phyloP scores from a whole-genome alignment of 2,888 invertebrate species.

The Escarpia spicata region DNA sequence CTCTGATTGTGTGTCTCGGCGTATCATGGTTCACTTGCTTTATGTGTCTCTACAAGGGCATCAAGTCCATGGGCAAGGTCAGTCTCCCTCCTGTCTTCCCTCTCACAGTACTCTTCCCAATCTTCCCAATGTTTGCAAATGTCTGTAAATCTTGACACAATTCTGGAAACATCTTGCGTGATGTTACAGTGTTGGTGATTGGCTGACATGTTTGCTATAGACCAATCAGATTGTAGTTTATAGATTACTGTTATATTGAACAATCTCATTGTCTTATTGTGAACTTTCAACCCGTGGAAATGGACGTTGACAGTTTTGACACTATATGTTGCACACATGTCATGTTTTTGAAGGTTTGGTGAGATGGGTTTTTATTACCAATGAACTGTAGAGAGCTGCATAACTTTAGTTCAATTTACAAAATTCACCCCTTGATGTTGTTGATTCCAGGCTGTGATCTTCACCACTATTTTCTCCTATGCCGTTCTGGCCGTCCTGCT shows the following conservation, averaged over 20 bases:
- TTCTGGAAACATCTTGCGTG: not conserved
- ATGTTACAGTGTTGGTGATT: not conserved
- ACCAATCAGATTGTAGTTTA: not conserved
- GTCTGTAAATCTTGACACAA: not conserved
- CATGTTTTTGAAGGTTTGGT: not conserved
- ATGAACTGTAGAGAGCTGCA: not conserved
- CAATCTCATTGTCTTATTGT: not conserved
- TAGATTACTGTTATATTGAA: not conserved
- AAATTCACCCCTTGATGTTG: not conserved
- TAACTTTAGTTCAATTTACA: not conserved
- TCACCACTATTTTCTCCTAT: constrained; percentile 61
- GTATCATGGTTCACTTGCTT: constrained; percentile 58
- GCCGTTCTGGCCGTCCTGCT: constrained; percentile 54
- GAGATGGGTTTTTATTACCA: not conserved
- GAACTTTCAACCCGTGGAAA: not conserved
- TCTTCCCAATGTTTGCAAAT: not conserved
- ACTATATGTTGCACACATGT: no score
- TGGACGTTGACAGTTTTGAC: not conserved
- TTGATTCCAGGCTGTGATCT: constrained; percentile 59
- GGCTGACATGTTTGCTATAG: not conserved
- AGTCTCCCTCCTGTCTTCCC: not conserved
- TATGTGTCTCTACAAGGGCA: constrained; percentile 59
- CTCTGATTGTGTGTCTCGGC: constrained; percentile 53
- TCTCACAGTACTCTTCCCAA: not conserved
- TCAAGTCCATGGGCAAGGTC: constrained; percentile 60